Evolutionary conservation across 64 coral and sea anemone species (phyloP).

Genomic region (Exaiptasia diaphana): DNA sequence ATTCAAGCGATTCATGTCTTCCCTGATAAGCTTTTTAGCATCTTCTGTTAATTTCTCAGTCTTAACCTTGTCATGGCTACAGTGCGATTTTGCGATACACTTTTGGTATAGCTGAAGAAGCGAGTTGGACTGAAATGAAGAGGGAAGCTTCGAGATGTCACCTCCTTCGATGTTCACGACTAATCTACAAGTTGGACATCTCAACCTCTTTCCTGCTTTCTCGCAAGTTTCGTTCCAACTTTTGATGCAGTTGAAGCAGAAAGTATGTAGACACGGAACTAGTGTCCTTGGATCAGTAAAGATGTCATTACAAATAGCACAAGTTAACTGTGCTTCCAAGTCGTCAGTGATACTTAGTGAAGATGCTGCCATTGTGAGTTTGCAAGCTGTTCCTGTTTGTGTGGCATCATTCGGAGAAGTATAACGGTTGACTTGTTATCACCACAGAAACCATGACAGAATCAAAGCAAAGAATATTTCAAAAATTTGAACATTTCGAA

Average conservation of each 20-base stretch:
- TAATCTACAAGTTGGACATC: neutral
- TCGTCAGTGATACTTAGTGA: neutral
- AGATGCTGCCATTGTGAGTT: neutral
- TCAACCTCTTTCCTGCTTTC: neutral
- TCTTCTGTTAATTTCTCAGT: neutral
- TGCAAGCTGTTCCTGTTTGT: too few relatives aligned
- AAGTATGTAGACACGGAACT: constrained; percentile 19
- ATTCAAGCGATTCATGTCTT: neutral
- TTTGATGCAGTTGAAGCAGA: neutral
- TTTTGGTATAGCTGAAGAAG: neutral
- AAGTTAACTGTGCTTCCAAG: neutral
- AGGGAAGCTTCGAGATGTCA: neutral
- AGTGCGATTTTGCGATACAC: neutral
- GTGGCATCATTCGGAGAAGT: too few relatives aligned
- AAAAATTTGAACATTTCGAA: too few relatives aligned
- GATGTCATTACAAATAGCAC: neutral
- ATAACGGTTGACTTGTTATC: too few relatives aligned
- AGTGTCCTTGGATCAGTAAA: neutral
- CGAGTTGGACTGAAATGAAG: neutral
- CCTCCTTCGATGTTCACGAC: neutral
- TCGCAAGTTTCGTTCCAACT: neutral
- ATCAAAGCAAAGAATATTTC: too few relatives aligned
- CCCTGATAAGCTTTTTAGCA: neutral
- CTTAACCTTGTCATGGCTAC: neutral
- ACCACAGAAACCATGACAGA: too few relatives aligned